A percentile compares a stretch with the other conserved stretches of the same genome.
These are phyloP conservation scores for Drosophila funebris DNA, from an alignment of 1,140 invertebrate species.

Conservation along the genomic window DNA sequence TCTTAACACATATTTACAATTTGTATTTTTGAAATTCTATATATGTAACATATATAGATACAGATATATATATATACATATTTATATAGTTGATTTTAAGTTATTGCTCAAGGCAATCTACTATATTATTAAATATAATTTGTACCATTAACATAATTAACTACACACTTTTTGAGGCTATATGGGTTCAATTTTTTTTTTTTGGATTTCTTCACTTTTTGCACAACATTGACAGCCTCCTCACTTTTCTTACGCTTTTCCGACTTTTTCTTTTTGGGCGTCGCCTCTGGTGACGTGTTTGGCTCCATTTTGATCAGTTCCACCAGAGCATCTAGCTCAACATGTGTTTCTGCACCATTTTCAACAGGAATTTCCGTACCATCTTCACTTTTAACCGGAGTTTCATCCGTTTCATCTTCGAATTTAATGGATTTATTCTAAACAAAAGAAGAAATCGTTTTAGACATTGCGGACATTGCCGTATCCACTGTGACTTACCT, in stretches of 20 bases:
- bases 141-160: constrained; percentile 35
- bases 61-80: too few species aligned
- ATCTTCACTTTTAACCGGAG: constrained; percentile 30
- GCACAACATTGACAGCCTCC: constrained; percentile 1
- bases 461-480: background rate
- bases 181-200: constrained; percentile 68
- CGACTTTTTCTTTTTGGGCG: constrained; percentile 25
- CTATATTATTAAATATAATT: constrained; percentile 41
- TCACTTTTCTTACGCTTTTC: constrained; percentile 46
- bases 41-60: background rate
- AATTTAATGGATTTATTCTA: constrained; percentile 55
- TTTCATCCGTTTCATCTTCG: constrained; percentile 24
- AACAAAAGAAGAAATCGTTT: background rate
- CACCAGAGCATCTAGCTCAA: constrained; percentile 64
- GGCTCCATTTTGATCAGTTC: constrained; percentile 51
- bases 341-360: constrained; percentile 19
- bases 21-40: background rate
- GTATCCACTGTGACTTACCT: constrained; percentile 16
- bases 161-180: constrained; percentile 16
- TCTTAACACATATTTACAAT: background rate
- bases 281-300: background rate
- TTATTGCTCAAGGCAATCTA: constrained; percentile 1
- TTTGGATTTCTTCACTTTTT: constrained; percentile 59
- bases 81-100: background rate
- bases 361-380: background rate